phyloP scores from a whole-genome alignment of 1,140 invertebrate genomes.

The Sitodiplosis mosellana region DNA sequence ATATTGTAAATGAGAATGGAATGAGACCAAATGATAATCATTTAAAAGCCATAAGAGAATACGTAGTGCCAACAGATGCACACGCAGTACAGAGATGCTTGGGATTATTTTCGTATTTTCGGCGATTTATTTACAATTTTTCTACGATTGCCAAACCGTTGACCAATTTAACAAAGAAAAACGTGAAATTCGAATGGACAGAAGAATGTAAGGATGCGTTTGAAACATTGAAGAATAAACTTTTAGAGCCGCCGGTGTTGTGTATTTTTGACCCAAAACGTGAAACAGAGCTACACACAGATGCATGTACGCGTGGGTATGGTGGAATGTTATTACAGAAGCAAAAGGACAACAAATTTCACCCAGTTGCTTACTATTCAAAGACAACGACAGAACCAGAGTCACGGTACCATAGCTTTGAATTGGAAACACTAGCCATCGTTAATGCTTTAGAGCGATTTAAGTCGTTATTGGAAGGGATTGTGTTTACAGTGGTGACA shows the following conservation, averaged over 20 bases:
- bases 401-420: conserved; percentile 25
- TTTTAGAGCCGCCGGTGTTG: conserved; percentile 8
- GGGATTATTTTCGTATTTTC: conserved; percentile 11
- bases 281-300: conserved; percentile 14
- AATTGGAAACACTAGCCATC: conserved; percentile 30
- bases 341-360: conserved; percentile 10
- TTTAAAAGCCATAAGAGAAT: conserved; percentile 13
- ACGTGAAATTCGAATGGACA: conserved; percentile 8
- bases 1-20: conserved; percentile 10
- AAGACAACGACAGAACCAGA: conserved; percentile 22
- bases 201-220: conserved; percentile 4
- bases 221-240: conserved; percentile 5
- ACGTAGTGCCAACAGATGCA: conserved; percentile 6
- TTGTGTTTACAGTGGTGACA: conserved; percentile 26
- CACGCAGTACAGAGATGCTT: conserved; percentile 10
- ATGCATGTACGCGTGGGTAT: conserved; percentile 13
- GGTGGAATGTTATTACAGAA: conserved; percentile 17
- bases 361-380: conserved; percentile 26
- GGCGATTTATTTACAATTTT: conserved; percentile 11
- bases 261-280: conserved; percentile 5
- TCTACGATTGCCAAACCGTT: conserved; percentile 12
- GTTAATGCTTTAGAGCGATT: conserved; percentile 29
- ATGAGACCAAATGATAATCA: conserved; percentile 13
- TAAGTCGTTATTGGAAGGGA: conserved; percentile 27
- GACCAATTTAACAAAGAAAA: conserved; percentile 7